Conservation (phyloP, 2,797 vertebrate species). For the Phrynocephalus forsythii region DNA sequence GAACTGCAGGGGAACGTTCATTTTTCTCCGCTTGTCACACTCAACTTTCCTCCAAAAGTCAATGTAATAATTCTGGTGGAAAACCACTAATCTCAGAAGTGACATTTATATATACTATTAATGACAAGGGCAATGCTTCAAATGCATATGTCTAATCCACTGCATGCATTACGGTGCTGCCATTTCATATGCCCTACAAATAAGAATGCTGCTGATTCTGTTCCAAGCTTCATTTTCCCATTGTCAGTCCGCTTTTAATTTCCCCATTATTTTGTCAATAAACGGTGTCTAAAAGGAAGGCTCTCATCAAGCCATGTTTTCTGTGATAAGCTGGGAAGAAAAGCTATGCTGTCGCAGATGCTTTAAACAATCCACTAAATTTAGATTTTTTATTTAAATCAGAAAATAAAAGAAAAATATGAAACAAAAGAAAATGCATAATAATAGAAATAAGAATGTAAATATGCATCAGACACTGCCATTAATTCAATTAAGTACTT, state of each 20-base stretch:
- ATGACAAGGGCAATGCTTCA: slow-evolving; percentile 6
- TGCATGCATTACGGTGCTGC: background rate
- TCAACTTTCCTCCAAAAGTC: slow-evolving; percentile 12
- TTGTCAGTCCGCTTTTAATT: background rate
- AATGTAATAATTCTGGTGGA: slow-evolving; percentile 16
- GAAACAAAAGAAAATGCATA: too few species aligned
- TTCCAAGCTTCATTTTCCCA: slow-evolving; percentile 8
- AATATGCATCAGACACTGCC: background rate
- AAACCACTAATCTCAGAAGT: slow-evolving; percentile 15
- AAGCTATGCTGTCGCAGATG: background rate
- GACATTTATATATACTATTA: slow-evolving; percentile 17
- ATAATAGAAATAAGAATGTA: background rate
- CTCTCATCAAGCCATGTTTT: slow-evolving; percentile 10
- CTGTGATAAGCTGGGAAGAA: background rate
- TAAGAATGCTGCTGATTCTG: background rate
- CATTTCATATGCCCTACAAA: background rate
- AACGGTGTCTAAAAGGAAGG: background rate
- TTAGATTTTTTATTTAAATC: background rate
- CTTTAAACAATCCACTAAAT: background rate
- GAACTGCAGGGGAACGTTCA: background rate
- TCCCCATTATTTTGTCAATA: slow-evolving; percentile 6
- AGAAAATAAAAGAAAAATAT: too few species aligned
- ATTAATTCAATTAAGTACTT: background rate
- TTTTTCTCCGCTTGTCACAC: slow-evolving; percentile 6
- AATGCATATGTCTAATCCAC: background rate